Evolutionary conservation across 2,113 vertebrate genomes (phyloP).

Genomic region (Podarcis muralis): DNA sequence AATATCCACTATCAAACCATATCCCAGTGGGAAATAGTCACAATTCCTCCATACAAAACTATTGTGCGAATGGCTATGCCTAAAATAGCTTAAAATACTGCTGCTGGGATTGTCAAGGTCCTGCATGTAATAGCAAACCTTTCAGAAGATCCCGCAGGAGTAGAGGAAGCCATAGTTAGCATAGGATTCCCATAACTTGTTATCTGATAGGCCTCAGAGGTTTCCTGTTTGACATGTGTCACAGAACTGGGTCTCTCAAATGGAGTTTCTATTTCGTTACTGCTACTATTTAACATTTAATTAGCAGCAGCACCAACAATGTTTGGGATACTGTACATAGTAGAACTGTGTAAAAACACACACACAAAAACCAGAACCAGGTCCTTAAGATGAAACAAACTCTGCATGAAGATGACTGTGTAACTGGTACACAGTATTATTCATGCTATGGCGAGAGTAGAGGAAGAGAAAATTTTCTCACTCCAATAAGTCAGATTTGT

Average conservation of each 20-base stretch:
- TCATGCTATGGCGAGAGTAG: too few species aligned
- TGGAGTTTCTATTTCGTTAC: constrained; percentile 25
- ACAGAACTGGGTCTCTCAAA: background rate
- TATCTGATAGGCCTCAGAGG: background rate
- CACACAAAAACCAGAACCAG: background rate
- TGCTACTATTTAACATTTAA: constrained; percentile 15
- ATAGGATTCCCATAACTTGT: background rate
- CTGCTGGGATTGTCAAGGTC: constrained; percentile 54
- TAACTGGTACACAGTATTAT: background rate
- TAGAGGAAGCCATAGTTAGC: constrained; percentile 35
- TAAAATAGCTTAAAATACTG: constrained; percentile 70
- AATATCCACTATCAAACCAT: constrained; percentile 62
- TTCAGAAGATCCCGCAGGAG: constrained; percentile 55
- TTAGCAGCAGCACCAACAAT: constrained; percentile 11
- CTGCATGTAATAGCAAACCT: constrained; percentile 67
- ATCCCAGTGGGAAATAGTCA: constrained; percentile 54
- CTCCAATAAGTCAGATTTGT: too few species aligned
- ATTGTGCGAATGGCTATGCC: constrained; percentile 65
- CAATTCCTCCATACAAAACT: constrained; percentile 69
- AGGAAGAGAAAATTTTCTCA: too few species aligned
- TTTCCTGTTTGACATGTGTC: background rate
- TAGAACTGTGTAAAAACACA: background rate
- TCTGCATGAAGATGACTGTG: background rate
- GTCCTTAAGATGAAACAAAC: background rate
- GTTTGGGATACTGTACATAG: background rate